Percentiles rank a stretch among this genome's conserved stretches.
Evolutionary conservation across 1,140 invertebrate genomes (phyloP).

Genomic region (Propsilocerus akamusi): DNA sequence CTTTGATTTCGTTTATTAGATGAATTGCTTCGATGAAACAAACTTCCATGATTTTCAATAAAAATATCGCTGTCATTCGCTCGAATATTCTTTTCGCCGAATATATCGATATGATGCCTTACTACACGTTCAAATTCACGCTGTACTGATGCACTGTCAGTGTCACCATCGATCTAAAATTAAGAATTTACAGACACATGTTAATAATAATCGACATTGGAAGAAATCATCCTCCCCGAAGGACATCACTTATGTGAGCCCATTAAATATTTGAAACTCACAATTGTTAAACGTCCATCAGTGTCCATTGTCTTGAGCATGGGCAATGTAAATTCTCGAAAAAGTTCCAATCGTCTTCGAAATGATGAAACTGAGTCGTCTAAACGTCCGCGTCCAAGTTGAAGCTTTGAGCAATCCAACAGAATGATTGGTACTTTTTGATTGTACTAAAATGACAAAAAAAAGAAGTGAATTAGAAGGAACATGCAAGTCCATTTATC

Average conservation of each 20-base stretch:
- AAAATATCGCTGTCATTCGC: too few species aligned
- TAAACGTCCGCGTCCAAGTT: conserved; percentile 54
- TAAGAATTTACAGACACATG: conserved; percentile 6
- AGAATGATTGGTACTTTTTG: conserved; percentile 54
- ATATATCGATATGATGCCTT: conserved; percentile 33
- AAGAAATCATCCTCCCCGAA: neutral
- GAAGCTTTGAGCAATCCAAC: conserved; percentile 69
- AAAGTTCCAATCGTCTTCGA: conserved; percentile 58
- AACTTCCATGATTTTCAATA: too few species aligned
- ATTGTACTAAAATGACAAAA: conserved; percentile 38
- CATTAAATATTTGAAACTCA: conserved; percentile 26
- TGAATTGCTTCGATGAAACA: too few species aligned
- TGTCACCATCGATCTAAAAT: conserved; percentile 57
- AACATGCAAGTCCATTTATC: conserved; percentile 1
- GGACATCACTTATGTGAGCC: neutral
- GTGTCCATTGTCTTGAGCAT: conserved; percentile 71
- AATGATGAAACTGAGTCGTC: conserved; percentile 76
- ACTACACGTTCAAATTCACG: conserved; percentile 51
- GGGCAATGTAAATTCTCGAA: conserved; percentile 67
- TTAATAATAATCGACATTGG: neutral
- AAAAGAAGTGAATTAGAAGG: conserved; percentile 3
- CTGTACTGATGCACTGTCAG: conserved; percentile 51
- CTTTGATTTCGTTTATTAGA: too few species aligned
- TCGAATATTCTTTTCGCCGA: neutral
- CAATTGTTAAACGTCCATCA: conserved; percentile 55